Base-by-base conservation (phyloP, 2,797 vertebrate genomes). In the Amblyopsis hoosieri region DNA sequence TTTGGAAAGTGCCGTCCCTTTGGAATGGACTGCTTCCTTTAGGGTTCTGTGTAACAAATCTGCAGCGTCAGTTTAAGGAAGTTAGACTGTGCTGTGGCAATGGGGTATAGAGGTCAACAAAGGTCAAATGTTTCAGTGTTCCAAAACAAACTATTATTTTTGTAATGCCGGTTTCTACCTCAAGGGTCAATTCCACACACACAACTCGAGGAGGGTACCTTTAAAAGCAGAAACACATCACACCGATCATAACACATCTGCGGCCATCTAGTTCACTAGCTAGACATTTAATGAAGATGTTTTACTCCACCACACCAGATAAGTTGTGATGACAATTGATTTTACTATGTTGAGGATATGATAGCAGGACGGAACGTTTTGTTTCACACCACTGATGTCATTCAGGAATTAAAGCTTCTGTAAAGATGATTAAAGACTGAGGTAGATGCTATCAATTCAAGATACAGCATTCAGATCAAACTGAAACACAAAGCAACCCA, bases 401-500 rank as follows among this genome's bases (percentile, higher is more conserved):
- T 62, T 67, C 57, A 45, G 72, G 65, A 50, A 71, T 72, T 82
- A 84, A 85, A 88, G 82, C 80, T 81, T 83, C 66, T 69, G 75
- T 80, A 58, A 47, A 60, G 67, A 82, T 73, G 74, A 83, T 82
- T 54, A 57, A 65, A 89, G 77, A 80, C 83, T 87, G 91, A 93
- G 91, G 91, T 93, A 93, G 90, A 91, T 80, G 87, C 74, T 75
- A 79, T 73, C n/a, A 57, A 78, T 72, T 77, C 80, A 55, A 69
- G 73, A 80, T 87, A 90, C 90, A 92, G 87, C 86, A 89, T 89
- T 88, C 77, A 82, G 88, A 90, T 89, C 67, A 72, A 57, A 81
- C 66, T 13, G 52, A 80, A 66, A 82, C 66, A 69, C 60, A 46
- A 58, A 68, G 66, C 47, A 72, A 53, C 54, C 71, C 49, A 45